Conservation (phyloP, 2,113 vertebrate species). For the Serinus canaria region DNA sequence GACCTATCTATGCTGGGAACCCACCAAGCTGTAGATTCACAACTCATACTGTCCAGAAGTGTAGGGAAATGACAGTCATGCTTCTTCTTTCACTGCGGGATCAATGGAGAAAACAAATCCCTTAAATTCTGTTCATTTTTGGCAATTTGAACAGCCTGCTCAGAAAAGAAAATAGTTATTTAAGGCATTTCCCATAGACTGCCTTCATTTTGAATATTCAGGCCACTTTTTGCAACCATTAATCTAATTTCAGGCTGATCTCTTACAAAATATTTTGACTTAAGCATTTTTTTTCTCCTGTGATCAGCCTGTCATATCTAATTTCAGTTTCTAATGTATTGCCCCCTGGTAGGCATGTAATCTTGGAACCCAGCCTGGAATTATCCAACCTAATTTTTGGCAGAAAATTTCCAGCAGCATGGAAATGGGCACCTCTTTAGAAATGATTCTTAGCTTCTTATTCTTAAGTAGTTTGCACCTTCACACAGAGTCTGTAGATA, state of each 20-base stretch:
- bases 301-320: background rate
- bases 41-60: background rate
- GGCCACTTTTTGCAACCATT: background rate
- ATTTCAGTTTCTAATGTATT: background rate
- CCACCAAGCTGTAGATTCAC: rapidly evolving
- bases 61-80: background rate
- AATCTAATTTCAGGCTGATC: background rate
- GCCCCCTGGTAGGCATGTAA: background rate
- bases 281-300: background rate
- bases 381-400: background rate
- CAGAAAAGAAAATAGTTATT: background rate
- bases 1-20: background rate
- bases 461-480: background rate
- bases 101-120: background rate
- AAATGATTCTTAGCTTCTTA: background rate
- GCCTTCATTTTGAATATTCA: background rate
- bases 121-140: background rate
- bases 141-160: background rate
- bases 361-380: background rate
- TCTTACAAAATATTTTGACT: background rate
- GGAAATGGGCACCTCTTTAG: background rate
- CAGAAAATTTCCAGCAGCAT: background rate
- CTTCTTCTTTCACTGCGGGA: background rate
- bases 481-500: background rate
- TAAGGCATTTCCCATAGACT: background rate